These are phyloP conservation scores for Zosterops pallidus DNA, from an alignment of 2,113 vertebrate species.

Conservation along the genomic window DNA sequence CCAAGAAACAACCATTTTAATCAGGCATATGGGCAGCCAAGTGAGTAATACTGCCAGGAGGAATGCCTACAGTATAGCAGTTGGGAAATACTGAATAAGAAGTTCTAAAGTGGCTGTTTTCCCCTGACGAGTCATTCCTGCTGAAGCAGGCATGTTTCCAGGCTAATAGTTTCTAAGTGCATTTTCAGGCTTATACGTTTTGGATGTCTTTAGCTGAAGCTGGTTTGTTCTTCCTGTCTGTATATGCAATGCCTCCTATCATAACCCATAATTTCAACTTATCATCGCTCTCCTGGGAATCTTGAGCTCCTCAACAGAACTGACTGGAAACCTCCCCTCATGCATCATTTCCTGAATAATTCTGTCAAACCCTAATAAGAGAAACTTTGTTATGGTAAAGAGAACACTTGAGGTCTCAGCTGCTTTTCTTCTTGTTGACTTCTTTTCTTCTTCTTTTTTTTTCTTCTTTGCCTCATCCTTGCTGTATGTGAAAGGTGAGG, in stretches of 20 bases:
- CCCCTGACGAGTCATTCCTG: not conserved
- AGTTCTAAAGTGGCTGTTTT: not conserved
- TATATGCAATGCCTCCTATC: not conserved
- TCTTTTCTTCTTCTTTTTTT: not conserved
- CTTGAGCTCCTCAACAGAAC: not conserved
- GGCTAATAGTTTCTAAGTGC: not conserved
- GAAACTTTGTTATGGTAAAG: not conserved
- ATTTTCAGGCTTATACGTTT: not conserved
- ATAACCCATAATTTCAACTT: not conserved
- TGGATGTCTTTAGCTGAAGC: not conserved
- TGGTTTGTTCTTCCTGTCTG: not conserved
- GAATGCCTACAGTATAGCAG: not conserved
- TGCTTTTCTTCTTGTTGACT: not conserved
- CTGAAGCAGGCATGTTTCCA: constrained; percentile 4
- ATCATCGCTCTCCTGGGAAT: not conserved
- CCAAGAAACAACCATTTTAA: not conserved
- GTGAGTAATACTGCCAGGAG: not conserved
- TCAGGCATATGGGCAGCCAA: not conserved
- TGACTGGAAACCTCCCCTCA: not conserved
- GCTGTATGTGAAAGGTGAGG: not conserved
- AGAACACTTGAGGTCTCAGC: not conserved
- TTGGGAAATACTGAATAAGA: constrained; percentile 18
- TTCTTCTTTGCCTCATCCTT: not conserved
- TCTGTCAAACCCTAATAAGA: constrained; percentile 8
- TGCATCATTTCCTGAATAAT: not conserved